These are phyloP conservation scores for Cossypha polioptera DNA, from an alignment of 2,797 vertebrate genomes.

Conservation along the genomic window DNA sequence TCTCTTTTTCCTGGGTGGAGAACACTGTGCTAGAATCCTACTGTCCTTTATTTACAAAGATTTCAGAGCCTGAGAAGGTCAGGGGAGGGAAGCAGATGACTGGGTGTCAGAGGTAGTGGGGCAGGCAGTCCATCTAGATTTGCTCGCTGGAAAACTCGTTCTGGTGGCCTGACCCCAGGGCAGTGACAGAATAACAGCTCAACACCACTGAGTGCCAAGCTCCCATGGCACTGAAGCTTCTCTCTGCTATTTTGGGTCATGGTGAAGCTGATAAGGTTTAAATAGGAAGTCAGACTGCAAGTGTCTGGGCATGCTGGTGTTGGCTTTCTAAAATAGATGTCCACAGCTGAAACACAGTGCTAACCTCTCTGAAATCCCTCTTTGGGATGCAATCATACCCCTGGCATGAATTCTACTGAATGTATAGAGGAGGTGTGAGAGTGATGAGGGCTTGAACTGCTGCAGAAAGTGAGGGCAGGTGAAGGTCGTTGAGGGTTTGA, in stretches of 20 bases:
- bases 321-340: neutral
- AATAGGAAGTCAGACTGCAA: neutral
- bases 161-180: neutral
- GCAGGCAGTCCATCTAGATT: neutral
- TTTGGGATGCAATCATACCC: neutral
- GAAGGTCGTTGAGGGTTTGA: neutral
- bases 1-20: neutral
- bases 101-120: neutral
- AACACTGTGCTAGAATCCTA: neutral
- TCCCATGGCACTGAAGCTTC: rapidly evolving
- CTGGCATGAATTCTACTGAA: neutral
- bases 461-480: rapidly evolving
- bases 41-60: neutral
- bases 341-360: neutral
- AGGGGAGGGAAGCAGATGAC: neutral
- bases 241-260: conserved; percentile 26
- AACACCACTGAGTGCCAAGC: neutral
- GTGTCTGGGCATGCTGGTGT: neutral
- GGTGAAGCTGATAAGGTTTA: conserved; percentile 33
- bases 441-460: neutral
- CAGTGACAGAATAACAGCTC: neutral
- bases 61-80: neutral
- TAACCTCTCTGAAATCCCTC: neutral
- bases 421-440: rapidly evolving
- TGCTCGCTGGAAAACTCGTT: neutral